These are phyloP conservation scores for Streptopelia turtur DNA, from an alignment of 2,797 vertebrate species.

Conservation along the genomic window DNA sequence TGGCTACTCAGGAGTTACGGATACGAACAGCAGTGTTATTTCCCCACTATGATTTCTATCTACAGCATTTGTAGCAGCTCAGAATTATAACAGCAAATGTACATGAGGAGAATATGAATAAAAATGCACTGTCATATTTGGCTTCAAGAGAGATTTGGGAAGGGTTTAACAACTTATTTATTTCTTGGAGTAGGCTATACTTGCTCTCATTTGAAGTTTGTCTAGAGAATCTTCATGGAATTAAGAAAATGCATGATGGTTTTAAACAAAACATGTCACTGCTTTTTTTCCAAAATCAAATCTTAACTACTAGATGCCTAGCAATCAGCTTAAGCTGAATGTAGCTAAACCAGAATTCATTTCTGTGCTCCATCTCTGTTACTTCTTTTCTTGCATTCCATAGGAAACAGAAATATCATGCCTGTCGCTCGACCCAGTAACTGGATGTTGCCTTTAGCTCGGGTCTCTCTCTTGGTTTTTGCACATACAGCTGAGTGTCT, in stretches of 20 bases:
- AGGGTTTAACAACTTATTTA: constrained; percentile 26
- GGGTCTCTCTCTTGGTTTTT: not conserved
- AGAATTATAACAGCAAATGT: not conserved
- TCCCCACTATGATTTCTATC: constrained; percentile 2
- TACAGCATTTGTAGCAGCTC: not conserved
- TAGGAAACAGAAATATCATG: not conserved
- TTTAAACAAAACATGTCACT: not conserved
- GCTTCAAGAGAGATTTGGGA: constrained; percentile 18
- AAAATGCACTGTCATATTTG: constrained; percentile 16
- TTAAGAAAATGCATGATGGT: not conserved
- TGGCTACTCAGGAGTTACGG: not conserved
- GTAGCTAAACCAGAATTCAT: not conserved
- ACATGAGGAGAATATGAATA: not conserved
- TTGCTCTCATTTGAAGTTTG: constrained; percentile 15
- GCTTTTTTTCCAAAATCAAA: not conserved
- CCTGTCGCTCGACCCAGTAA: not conserved
- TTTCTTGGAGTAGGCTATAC: constrained; percentile 14
- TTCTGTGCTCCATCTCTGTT: not conserved
- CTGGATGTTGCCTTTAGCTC: not conserved
- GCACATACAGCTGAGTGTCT: not conserved
- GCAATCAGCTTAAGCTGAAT: not conserved
- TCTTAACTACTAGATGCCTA: not conserved
- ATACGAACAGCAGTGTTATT: not conserved
- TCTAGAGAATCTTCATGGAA: constrained; percentile 35
- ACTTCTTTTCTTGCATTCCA: not conserved